phyloP scores from a whole-genome alignment of 2,888 invertebrate species.

The Athalia circularis region DNA sequence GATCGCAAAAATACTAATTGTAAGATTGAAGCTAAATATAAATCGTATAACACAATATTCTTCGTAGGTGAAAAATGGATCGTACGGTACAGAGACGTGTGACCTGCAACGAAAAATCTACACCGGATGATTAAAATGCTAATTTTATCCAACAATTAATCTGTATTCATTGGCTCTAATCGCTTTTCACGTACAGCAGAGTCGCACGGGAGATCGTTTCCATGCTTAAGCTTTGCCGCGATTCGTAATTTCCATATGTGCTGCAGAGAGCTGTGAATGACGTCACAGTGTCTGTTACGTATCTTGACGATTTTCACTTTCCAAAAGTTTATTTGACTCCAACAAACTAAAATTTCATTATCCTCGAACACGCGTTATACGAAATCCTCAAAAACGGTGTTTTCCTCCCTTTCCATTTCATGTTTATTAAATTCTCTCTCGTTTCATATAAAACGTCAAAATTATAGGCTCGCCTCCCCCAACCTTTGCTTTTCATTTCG shows the following conservation, averaged over 20 bases:
- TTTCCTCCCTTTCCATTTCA: background rate
- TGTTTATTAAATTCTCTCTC: background rate
- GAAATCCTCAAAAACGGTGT: background rate
- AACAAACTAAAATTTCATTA: background rate
- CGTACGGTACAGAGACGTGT: too few species aligned
- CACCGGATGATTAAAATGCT: conserved; percentile 32
- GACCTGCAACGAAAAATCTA: conserved; percentile 14
- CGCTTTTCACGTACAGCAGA: background rate
- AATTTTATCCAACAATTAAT: conserved; percentile 29
- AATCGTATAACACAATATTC: too few species aligned
- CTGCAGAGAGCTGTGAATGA: too few species aligned
- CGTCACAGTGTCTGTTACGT: background rate
- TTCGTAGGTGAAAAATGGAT: too few species aligned
- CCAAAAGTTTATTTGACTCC: background rate
- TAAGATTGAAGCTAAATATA: too few species aligned
- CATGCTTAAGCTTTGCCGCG: too few species aligned
- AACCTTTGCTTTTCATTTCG: background rate
- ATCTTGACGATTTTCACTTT: background rate
- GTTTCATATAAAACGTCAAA: background rate
- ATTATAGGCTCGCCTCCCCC: background rate
- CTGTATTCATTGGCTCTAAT: conserved; percentile 33
- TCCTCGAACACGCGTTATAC: too few species aligned
- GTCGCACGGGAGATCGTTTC: too few species aligned
- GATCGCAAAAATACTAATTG: too few species aligned
- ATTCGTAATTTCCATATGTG: too few species aligned